Evolutionary conservation across 1,140 invertebrate genomes (phyloP), one percentile per base, ranked within the genome.

Genomic region (Heliconius hermathena): DNA sequence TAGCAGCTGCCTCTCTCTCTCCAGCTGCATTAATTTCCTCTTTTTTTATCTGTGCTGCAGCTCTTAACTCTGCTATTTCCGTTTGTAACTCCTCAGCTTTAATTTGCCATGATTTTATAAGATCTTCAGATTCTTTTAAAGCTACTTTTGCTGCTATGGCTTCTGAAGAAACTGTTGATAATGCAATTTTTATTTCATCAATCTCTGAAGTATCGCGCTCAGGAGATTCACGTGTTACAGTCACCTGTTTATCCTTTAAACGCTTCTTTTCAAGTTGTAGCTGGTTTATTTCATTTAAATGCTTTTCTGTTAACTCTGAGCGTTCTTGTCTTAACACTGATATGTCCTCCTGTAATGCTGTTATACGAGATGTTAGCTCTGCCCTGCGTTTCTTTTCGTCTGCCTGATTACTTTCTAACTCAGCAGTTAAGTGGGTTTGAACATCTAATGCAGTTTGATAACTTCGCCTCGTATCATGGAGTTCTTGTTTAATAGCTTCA

Each of bases 361-460:
- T 78, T 22, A 92, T 88, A 16, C 89, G 91, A 57, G 81, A 79
- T 26, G 80, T 85, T n/a, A 91, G 77, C 26, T 95, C 94, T 29
- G 54, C 84, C 49, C 80, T 83, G 38, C 89, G 87, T 71, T 87
- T 88, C 57, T 87, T 85, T 74, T 90, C 90, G 16, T 94, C 93
- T 11, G 88, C 88, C 78, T 94, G 94, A 74, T 88, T 89, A 60
- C 84, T 86, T 78, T 95, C 94, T 76, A 95, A 81, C 77, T 95
- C 94, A 3, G 91, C 88, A 41, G 83, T 89, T 18, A 95, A 83
- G 80, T 95, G 91, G 46, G 91, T 91, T 66, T 95, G 94, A 1
- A 94, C 88, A 52, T 95, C 94, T 38, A 93, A 79, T n/a, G 94
- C 91, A 9, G 91, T 94, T 78, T 95, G 90, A 76, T 93, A 91